phyloP scores from a whole-genome alignment of 2,113 vertebrate species.

The Poeciliopsis occidentalis region DNA sequence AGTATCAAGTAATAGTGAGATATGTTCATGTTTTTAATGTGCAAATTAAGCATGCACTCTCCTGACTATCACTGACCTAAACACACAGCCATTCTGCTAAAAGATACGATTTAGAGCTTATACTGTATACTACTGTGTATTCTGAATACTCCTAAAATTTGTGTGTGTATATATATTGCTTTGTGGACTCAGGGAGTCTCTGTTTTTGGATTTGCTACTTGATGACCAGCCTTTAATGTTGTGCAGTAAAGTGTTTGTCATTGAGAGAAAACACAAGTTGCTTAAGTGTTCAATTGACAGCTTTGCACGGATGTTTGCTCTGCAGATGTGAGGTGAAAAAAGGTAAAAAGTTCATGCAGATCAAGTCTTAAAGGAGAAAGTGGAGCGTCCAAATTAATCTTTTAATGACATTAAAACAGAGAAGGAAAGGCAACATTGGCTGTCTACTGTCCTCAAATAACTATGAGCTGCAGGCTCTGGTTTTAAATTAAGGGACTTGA shows the following conservation, averaged over 20 bases:
- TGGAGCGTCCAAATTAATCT: background rate
- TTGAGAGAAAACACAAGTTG: constrained; percentile 23
- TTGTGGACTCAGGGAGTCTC: constrained; percentile 10
- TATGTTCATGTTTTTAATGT: too few relatives aligned
- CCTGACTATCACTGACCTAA: too few relatives aligned
- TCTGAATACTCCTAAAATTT: too few relatives aligned
- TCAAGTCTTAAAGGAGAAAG: constrained; percentile 14
- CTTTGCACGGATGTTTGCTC: constrained; percentile 16
- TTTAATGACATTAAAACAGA: background rate
- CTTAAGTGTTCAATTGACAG: constrained; percentile 16
- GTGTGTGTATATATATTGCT: background rate
- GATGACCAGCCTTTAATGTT: constrained; percentile 29
- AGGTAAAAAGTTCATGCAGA: constrained; percentile 19
- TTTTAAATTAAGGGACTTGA: constrained; percentile 12
- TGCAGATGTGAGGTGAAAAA: constrained; percentile 22
- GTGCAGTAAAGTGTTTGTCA: constrained; percentile 21
- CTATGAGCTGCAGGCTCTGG: constrained; percentile 21
- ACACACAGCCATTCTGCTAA: too few relatives aligned
- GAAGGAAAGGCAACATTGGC: background rate
- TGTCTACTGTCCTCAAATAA: constrained; percentile 18
- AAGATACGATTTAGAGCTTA: too few relatives aligned
- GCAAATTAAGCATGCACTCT: too few relatives aligned
- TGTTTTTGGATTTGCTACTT: constrained; percentile 33
- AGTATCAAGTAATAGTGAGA: too few relatives aligned
- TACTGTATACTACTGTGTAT: too few relatives aligned